A percentile compares a stretch with the other conserved stretches of the same genome.
Conservation (phyloP, 2,797 vertebrate genomes). For the Antennarius maculatus region DNA sequence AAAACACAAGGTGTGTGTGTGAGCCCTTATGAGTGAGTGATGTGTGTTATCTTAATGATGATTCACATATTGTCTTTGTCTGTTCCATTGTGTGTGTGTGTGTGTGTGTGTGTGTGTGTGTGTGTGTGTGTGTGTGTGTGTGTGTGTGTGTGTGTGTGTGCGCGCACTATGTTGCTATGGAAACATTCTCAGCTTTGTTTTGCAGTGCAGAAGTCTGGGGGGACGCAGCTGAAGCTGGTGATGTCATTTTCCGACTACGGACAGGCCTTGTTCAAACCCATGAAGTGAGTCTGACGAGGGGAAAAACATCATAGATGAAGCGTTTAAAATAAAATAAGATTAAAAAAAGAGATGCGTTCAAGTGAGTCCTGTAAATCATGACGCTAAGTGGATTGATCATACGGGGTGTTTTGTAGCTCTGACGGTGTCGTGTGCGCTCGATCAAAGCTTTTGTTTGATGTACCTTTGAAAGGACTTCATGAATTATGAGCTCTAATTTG, state of each 20-base stretch:
- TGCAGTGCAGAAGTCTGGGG: constrained; percentile 86
- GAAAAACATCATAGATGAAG: too few relatives aligned
- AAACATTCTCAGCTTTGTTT: constrained; percentile 47
- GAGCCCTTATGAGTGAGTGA: not conserved
- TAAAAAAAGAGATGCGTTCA: too few relatives aligned
- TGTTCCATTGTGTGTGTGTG: too few relatives aligned
- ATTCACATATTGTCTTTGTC: constrained; percentile 17
- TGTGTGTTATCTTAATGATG: constrained; percentile 1
- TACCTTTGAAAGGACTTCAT: not conserved
- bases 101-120: not conserved
- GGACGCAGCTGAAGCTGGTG: constrained; percentile 87
- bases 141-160: constrained; percentile 1
- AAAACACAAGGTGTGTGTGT: not conserved
- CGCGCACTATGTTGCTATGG: constrained; percentile 55
- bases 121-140: constrained; percentile 1
- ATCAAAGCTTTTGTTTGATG: not conserved
- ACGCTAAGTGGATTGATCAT: too few relatives aligned
- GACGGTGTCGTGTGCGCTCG: too few relatives aligned
- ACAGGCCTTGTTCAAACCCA: constrained; percentile 87
- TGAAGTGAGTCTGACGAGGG: constrained; percentile 79
- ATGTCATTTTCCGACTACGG: constrained; percentile 85
- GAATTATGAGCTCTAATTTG: not conserved
- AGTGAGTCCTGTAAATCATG: too few relatives aligned
- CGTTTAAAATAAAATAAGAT: too few relatives aligned
- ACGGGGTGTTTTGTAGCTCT: too few relatives aligned